Evolutionary conservation across 2,888 invertebrate genomes (phyloP), one percentile per base, ranked within the genome.

Genomic region (Laspeyria flexula): DNA sequence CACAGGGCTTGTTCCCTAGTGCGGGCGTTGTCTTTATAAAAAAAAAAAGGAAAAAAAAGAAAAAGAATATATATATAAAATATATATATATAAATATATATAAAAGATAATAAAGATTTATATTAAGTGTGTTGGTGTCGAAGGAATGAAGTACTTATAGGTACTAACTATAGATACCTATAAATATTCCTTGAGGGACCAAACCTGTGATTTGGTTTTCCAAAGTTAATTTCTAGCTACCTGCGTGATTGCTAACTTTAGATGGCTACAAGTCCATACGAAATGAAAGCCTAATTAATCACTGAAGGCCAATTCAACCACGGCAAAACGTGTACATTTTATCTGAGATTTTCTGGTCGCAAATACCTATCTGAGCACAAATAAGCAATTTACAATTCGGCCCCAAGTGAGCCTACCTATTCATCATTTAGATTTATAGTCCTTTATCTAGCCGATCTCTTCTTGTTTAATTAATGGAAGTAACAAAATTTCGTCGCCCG

Each of bases 341-440:
- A 59, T 62, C 64, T 48, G 45, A 41, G 42, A 57, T 59, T 65
- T 58, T 47, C 33, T 46, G 33, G 27, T 58, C 65, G 48, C 71
- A 77, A 78, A 77, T 75, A 78, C 74, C 56, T 55, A 65, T 55
- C 44, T 33, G 46, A 35, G 64, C 74, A 78, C 83, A 85, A 83
- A 86, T 86, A 87, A 85, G 86, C 83, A 86, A 89, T 88, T 88
- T 87, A 87, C 89, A 87, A 87, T 87, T 88, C 86, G 70, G 77
- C 85, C 84, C 83, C 82, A 64, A 73, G 65, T 79, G 79, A 86
- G 83, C 85, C 83, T 76, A 84, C 83, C 90, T 86, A 90, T 91
- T 88, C 86, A 88, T 91, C 90, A 90, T 89, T 89, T 79, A 90
- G 91, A 91, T 90, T 91, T 90, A 91, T 90, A 78, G 88, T 83